phyloP scores from a whole-genome alignment of 2,888 invertebrate genomes.

The Azorinus chamasolen region DNA sequence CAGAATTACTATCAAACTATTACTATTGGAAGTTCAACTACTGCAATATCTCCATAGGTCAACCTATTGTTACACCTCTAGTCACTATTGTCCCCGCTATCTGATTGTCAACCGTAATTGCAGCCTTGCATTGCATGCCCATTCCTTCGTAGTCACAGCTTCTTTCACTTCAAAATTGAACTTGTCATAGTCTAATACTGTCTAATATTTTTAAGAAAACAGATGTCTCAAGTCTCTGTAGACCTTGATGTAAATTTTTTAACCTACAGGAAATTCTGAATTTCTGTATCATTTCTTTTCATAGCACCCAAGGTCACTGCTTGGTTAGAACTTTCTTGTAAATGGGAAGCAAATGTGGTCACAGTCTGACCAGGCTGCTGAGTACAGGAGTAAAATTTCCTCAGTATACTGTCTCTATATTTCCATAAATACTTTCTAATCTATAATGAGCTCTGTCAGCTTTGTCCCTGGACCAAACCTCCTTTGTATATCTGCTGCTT shows the following conservation, averaged over 20 bases:
- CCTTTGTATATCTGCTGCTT: constrained; percentile 8
- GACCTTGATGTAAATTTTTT: neutral
- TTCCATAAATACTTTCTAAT: constrained; percentile 2
- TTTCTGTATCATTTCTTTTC: neutral
- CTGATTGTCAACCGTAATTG: neutral
- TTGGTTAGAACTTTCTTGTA: constrained; percentile 9
- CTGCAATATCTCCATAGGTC: too few relatives aligned
- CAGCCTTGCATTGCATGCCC: constrained; percentile 14
- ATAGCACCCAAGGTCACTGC: constrained; percentile 1
- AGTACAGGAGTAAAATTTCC: constrained; percentile 6
- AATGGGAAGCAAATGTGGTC: neutral
- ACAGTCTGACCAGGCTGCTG: constrained; percentile 7
- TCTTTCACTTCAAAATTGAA: constrained; percentile 12
- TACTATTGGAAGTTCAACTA: too few relatives aligned
- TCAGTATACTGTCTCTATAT: constrained; percentile 9
- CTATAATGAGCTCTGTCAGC: neutral
- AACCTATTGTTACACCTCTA: constrained; percentile 1
- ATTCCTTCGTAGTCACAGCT: neutral
- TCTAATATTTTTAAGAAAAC: constrained; percentile 1
- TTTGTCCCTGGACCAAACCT: neutral
- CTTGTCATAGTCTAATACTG: constrained; percentile 2
- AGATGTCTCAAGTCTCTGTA: constrained; percentile 9
- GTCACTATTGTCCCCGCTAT: neutral
- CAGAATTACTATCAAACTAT: too few relatives aligned
- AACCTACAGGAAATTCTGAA: too few relatives aligned